phyloP scores from a whole-genome alignment of 2,113 vertebrate species.

The Galbula dea region DNA sequence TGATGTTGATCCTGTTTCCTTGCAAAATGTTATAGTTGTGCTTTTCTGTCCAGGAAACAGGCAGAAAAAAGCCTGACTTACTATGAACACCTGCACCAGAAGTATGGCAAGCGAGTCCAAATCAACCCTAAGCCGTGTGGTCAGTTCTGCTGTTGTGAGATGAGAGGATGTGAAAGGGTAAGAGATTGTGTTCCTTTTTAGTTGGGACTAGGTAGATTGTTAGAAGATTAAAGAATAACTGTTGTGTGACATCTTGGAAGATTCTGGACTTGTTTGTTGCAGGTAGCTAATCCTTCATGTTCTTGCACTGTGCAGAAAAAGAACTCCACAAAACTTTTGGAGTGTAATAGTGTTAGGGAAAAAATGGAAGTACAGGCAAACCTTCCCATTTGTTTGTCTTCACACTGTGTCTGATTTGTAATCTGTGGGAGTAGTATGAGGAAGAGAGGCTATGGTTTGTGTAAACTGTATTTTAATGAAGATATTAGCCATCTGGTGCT shows the following conservation, averaged over 20 bases:
- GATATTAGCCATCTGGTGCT: neutral
- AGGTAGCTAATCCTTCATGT: neutral
- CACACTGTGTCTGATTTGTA: neutral
- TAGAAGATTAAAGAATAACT: neutral
- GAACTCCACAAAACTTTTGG: neutral
- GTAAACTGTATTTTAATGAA: neutral
- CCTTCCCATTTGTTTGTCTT: neutral
- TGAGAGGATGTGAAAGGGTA: conserved; percentile 79
- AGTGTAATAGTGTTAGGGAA: neutral
- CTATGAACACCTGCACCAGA: conserved; percentile 75
- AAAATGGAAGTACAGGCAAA: neutral
- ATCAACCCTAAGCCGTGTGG: conserved; percentile 84
- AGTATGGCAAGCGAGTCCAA: conserved; percentile 65
- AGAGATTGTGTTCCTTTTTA: neutral
- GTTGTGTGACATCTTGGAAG: neutral
- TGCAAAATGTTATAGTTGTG: neutral
- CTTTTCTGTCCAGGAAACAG: conserved; percentile 74
- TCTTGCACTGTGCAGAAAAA: neutral
- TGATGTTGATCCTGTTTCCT: neutral
- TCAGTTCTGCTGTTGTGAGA: conserved; percentile 82
- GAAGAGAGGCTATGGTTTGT: neutral
- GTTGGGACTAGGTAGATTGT: neutral
- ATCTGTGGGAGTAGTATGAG: neutral
- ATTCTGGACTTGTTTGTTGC: neutral
- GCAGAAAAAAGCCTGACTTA: conserved; percentile 86